phyloP scores from a whole-genome alignment of 2,888 invertebrate species.

The Amphipyra tragopoginis region DNA sequence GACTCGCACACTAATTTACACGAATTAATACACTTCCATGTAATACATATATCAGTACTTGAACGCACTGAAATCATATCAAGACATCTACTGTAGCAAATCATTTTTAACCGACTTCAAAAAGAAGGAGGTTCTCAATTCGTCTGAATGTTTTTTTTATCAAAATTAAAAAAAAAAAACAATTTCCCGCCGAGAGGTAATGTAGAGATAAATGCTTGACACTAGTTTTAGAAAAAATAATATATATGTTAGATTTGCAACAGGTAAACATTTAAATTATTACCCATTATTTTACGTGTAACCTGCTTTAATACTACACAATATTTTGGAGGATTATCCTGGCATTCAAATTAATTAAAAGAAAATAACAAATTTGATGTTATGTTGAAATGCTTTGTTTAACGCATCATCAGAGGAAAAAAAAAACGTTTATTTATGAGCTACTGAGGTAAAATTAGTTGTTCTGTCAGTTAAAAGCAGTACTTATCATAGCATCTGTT shows the following conservation, averaged over 20 bases:
- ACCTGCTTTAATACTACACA: conserved; percentile 31
- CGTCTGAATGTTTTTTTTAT: no score
- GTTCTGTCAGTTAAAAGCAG: no score
- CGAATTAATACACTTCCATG: conserved; percentile 49
- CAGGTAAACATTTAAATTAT: conserved; percentile 43
- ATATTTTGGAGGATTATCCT: conserved; percentile 2
- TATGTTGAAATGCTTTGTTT: no score
- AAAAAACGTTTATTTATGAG: conserved; percentile 8
- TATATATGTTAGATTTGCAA: conserved; percentile 39
- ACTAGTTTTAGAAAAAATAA: conserved; percentile 24
- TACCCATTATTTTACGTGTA: conserved; percentile 22
- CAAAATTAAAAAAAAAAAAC: no score
- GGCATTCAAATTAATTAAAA: no score
- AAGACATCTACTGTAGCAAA: conserved; percentile 51
- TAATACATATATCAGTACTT: conserved; percentile 62
- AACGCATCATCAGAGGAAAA: conserved; percentile 2
- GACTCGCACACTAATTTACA: conserved; percentile 58
- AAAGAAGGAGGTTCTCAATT: no score
- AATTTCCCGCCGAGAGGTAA: no score
- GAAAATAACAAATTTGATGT: no score
- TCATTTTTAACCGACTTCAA: no score
- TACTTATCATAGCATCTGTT: no score
- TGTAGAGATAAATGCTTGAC: conserved; percentile 10
- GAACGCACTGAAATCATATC: conserved; percentile 62
- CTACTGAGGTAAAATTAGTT: not conserved